phyloP scores from a whole-genome alignment of 1,140 invertebrate genomes.

The Caerostris darwini region DNA sequence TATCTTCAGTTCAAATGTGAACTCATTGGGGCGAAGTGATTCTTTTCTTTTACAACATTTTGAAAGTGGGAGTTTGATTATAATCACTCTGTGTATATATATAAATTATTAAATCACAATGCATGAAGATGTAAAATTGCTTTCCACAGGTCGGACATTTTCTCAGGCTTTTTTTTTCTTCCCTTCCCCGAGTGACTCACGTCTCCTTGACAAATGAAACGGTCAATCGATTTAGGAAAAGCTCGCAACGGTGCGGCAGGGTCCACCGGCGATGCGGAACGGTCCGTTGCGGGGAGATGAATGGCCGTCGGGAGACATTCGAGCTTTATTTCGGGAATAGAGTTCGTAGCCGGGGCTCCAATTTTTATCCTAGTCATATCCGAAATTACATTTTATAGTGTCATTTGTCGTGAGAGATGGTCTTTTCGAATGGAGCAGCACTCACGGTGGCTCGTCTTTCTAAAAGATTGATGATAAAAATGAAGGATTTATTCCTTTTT shows the following conservation, averaged over 20 bases:
- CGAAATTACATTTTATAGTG: neutral
- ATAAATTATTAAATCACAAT: no score
- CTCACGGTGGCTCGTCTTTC: no score
- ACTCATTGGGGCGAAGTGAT: no score
- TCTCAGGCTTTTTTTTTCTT: neutral
- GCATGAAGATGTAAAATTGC: neutral
- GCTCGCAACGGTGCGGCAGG: neutral
- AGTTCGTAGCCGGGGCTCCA: neutral
- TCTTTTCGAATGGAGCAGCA: no score
- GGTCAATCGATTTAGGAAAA: conserved; percentile 2
- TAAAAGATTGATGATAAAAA: no score
- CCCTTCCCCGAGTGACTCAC: neutral
- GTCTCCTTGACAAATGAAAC: conserved; percentile 26
- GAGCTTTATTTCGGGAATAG: neutral
- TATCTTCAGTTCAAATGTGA: no score
- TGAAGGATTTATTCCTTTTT: no score
- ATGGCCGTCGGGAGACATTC: neutral
- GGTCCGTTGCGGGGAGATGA: conserved; percentile 18
- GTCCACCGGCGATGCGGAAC: conserved; percentile 25
- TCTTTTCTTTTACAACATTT: no score
- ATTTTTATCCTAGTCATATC: neutral
- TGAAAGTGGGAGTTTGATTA: no score
- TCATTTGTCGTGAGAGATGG: neutral
- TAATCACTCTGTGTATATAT: no score
- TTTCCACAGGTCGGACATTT: neutral